Evolutionary conservation across 2,113 vertebrate genomes (phyloP).

Genomic region (Bothrops jararaca): DNA sequence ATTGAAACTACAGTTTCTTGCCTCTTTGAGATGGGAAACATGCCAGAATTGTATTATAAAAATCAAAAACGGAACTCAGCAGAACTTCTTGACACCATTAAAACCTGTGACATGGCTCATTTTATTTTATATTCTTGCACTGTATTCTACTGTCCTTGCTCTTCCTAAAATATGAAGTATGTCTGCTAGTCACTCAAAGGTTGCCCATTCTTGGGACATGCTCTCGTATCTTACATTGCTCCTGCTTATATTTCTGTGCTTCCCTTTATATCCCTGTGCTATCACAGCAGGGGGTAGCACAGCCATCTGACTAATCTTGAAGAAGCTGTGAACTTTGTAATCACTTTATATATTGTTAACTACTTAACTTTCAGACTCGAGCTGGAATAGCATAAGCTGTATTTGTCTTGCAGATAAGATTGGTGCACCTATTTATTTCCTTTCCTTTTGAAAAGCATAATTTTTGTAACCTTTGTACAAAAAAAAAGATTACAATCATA

Average conservation of each 20-base stretch:
- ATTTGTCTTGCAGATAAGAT: background rate
- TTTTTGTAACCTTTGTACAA: background rate
- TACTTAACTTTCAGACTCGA: background rate
- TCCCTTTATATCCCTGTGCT: background rate
- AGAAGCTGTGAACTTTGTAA: background rate
- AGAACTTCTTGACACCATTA: background rate
- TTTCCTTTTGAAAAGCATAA: background rate
- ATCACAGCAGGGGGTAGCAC: background rate
- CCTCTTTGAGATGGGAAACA: background rate
- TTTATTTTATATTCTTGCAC: background rate
- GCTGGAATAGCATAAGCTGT: background rate
- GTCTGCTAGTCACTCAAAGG: background rate
- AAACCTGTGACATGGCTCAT: background rate
- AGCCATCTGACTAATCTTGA: background rate
- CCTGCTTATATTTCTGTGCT: background rate
- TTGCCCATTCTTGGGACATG: background rate
- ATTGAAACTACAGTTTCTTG: background rate
- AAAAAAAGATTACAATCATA: background rate
- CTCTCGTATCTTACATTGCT: background rate
- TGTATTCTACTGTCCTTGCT: background rate
- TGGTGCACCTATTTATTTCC: background rate
- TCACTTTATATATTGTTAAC: background rate
- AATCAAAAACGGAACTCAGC: background rate
- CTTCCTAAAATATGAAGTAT: background rate
- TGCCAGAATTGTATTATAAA: background rate